phyloP scores from a whole-genome alignment of 64 coral and sea anemone species.

The Acropora yongei region DNA sequence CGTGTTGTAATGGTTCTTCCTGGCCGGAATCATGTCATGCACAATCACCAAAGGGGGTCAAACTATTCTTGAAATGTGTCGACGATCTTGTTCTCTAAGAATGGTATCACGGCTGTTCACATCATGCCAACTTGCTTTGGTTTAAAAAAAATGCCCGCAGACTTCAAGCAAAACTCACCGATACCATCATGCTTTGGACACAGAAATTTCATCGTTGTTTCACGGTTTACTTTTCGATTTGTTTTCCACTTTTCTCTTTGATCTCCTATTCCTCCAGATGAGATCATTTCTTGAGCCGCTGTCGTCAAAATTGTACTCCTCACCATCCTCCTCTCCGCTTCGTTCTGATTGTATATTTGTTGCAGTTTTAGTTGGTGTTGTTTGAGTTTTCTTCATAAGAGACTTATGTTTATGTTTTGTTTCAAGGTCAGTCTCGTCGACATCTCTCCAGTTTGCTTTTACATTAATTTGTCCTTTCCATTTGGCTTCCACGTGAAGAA shows the following conservation, averaged over 20 bases:
- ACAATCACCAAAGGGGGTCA: neutral
- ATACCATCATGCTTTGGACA: neutral
- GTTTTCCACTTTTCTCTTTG: neutral
- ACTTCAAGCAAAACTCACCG: neutral
- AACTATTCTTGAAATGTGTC: neutral
- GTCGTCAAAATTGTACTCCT: constrained; percentile 37
- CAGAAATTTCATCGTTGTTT: neutral
- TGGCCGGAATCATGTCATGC: neutral
- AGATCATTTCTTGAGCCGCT: constrained; percentile 29
- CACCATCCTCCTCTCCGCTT: constrained; percentile 6
- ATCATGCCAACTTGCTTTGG: too few species aligned
- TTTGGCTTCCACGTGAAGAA: constrained; percentile 36
- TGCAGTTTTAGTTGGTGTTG: neutral
- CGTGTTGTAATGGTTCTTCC: too few species aligned
- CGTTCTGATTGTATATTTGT: neutral
- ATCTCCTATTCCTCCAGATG: neutral
- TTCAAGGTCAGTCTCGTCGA: neutral
- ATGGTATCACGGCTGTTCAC: neutral
- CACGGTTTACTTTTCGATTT: neutral
- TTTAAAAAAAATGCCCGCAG: neutral
- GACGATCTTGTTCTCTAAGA: too few species aligned
- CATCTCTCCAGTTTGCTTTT: constrained; percentile 42
- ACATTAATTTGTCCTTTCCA: constrained; percentile 49
- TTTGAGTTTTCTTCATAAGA: neutral
- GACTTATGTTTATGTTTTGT: neutral